Percentiles rank a stretch among this genome's conserved stretches.
These are phyloP conservation scores for Rousettus leschenaultii DNA, from an alignment of 2,113 vertebrate genomes.

Conservation along the genomic window DNA sequence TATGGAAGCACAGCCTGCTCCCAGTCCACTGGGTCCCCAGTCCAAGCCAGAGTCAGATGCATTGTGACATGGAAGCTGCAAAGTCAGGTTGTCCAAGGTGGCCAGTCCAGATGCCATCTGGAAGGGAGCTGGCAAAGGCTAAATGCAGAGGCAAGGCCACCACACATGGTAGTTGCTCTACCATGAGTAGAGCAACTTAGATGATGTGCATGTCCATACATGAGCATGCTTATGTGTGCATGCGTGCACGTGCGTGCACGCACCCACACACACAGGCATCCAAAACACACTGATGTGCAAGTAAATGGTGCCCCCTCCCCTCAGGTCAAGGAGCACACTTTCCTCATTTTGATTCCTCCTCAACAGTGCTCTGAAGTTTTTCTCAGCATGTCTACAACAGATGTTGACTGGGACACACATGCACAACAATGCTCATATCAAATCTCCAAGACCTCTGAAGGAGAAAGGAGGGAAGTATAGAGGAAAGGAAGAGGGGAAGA, in stretches of 20 bases:
- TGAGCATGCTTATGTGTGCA: too few species aligned
- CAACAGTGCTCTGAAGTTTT: background rate
- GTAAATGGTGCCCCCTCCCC: too few species aligned
- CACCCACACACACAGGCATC: background rate
- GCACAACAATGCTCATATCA: background rate
- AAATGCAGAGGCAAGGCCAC: background rate
- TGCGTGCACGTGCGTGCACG: accelerated
- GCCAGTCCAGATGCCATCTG: background rate
- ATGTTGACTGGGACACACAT: too few species aligned
- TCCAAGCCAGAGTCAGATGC: background rate
- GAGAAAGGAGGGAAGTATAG: background rate
- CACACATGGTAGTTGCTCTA: too few species aligned
- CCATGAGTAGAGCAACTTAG: too few species aligned
- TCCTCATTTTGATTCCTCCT: background rate
- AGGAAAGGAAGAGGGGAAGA: background rate
- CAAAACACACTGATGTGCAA: background rate
- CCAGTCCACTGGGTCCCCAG: background rate
- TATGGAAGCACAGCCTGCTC: background rate
- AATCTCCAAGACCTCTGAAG: background rate
- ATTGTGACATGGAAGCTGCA: background rate
- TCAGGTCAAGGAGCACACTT: background rate
- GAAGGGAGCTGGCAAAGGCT: background rate
- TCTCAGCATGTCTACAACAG: background rate
- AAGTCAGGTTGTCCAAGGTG: background rate
- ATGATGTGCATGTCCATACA: background rate